Base-by-base conservation (phyloP, 2,797 vertebrate genomes). In the Scolopax rusticola region DNA sequence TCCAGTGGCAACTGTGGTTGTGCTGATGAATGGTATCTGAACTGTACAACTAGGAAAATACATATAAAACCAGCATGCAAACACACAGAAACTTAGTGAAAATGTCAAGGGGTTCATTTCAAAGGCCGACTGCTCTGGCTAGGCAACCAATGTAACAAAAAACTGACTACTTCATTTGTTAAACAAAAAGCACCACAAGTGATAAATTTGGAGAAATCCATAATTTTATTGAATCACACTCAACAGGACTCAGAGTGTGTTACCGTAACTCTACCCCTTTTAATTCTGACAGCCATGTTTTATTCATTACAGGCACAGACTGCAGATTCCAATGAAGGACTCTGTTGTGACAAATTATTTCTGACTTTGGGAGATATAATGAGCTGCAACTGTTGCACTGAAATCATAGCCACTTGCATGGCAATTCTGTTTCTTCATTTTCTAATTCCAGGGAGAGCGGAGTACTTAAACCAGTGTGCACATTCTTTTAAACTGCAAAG, bases 401-500 rank as follows among this genome's bases (percentile, higher is more conserved):
- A 95, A 97, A 74, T 32, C 56, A 75, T 23, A 93, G 28, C 11
- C 38, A 33, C 32, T 75, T 61, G 20, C 27, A 50, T 25, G 15
- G 41, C 43, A 71, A 64, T 93, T 78, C 69, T 90, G 56, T 41
- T 86, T 51, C 40, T 67, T 90, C 69, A 30, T 77, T 73, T 95
- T 79, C 15, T 38, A 89, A 79, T 53, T 51, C 83, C 40, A 85
- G 40, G 27, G n/a, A 87, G 41, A 57, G 18, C 16, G 33, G 59
- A 85, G 48, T 84, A 51, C 73, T 79, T 80, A 86, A 82, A 76
- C 65, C 59, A 92, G 64, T n/a, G 41, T 57, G 70, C 77, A 17
- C 17, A 86, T 88, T 91, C 40, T 86, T 75, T 24, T 33, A 69
- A 96, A 96, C 84, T 87, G 84, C 90, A 97, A 97, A 98, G 97